These are phyloP conservation scores for Protophormia terraenovae DNA, from an alignment of 2,888 invertebrate genomes.

Conservation along the genomic window DNA sequence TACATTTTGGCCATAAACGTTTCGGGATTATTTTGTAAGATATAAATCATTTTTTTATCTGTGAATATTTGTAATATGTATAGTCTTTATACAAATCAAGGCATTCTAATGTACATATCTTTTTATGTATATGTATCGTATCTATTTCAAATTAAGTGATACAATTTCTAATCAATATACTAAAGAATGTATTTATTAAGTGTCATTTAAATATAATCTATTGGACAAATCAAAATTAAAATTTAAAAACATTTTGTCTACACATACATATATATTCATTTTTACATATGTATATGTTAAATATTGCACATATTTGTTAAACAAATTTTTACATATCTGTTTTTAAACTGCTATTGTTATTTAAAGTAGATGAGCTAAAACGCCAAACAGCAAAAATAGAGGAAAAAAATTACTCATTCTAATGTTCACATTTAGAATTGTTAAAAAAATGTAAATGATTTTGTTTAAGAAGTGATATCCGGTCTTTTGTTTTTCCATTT, in stretches of 20 bases:
- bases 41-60: no score
- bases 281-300: not conserved
- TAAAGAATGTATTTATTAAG: not conserved
- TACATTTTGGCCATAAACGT: no score
- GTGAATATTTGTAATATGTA: no score
- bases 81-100: no score
- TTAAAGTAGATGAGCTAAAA: not conserved
- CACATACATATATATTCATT: not conserved
- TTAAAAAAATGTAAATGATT: conserved; percentile 44
- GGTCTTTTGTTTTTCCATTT: conserved; percentile 28
- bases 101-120: no score
- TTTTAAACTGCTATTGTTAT: not conserved
- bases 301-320: not conserved
- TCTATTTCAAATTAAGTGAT: not conserved
- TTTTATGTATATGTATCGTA: no score
- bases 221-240: not conserved
- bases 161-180: not conserved
- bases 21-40: no score
- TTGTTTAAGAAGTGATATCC: conserved; percentile 46
- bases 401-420: not conserved
- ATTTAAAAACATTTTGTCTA: not conserved
- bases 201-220: not conserved
- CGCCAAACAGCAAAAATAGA: no score
- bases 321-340: not conserved
- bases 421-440: conserved; percentile 2